Percentiles rank a stretch among this genome's conserved stretches.
phyloP scores from a whole-genome alignment of 2,797 vertebrate species.

The Mus minutoides region DNA sequence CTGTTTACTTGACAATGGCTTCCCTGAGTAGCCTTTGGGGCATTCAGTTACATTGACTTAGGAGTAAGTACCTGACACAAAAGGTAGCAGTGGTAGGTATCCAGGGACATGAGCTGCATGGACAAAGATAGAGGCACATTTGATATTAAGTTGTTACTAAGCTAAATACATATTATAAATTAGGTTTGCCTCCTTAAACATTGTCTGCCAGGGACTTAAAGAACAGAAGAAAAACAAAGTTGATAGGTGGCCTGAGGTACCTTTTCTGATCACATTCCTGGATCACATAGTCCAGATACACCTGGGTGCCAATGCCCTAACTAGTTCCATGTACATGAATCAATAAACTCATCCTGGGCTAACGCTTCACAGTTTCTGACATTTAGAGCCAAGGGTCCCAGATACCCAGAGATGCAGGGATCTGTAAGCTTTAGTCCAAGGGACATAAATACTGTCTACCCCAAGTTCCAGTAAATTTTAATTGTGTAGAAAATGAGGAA shows the following conservation, averaged over 20 bases:
- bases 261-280: not conserved
- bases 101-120: not conserved
- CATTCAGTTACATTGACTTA: not conserved
- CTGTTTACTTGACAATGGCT: not conserved
- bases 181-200: not conserved
- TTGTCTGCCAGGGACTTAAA: not conserved
- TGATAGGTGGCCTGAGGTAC: not conserved
- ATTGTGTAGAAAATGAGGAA: not conserved
- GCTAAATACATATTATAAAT: not conserved
- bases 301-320: not conserved
- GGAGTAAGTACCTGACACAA: not conserved
- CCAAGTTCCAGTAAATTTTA: slow-evolving; percentile 20
- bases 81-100: not conserved
- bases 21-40: not conserved
- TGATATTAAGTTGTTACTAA: not conserved
- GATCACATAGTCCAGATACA: not conserved
- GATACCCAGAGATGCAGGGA: not conserved
- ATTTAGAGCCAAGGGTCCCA: not conserved
- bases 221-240: not conserved
- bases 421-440: not conserved
- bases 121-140: not conserved
- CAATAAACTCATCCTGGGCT: not conserved
- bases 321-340: not conserved
- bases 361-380: not conserved
- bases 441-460: not conserved